Conservation (phyloP, 2,888 invertebrate genomes). For the Melitaea athalia region DNA sequence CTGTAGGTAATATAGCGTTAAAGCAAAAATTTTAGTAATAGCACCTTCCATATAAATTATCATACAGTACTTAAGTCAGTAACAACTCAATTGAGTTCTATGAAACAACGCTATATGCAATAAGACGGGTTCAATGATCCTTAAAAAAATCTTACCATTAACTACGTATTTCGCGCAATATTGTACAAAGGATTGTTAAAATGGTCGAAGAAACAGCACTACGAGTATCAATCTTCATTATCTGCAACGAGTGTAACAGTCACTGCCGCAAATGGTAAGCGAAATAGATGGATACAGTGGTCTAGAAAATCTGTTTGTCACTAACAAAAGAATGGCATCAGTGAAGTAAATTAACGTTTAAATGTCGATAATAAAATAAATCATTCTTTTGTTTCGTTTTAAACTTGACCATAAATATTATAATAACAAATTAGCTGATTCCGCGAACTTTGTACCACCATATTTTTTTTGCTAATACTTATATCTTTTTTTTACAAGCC, state of each 20-base stretch:
- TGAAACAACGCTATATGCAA: too few relatives aligned
- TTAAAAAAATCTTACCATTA: slow-evolving; percentile 8
- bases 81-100: neutral
- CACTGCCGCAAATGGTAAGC: slow-evolving; percentile 15
- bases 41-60: too few relatives aligned
- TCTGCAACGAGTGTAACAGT: slow-evolving; percentile 15
- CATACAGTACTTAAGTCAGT: neutral
- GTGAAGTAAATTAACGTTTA: neutral
- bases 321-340: slow-evolving; percentile 11
- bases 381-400: neutral
- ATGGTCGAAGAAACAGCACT: slow-evolving; percentile 6
- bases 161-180: slow-evolving; percentile 7
- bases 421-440: too few relatives aligned
- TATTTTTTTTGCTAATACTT: too few relatives aligned
- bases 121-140: neutral
- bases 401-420: too few relatives aligned
- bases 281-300: slow-evolving; percentile 14
- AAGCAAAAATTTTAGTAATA: too few relatives aligned
- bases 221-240: slow-evolving; percentile 11
- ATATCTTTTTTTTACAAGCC: too few relatives aligned
- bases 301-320: slow-evolving; percentile 17
- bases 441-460: too few relatives aligned
- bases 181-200: slow-evolving; percentile 13
- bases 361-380: neutral
- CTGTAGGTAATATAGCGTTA: too few relatives aligned